phyloP scores from a whole-genome alignment of 1,140 invertebrate species.

The Sitophilus oryzae region DNA sequence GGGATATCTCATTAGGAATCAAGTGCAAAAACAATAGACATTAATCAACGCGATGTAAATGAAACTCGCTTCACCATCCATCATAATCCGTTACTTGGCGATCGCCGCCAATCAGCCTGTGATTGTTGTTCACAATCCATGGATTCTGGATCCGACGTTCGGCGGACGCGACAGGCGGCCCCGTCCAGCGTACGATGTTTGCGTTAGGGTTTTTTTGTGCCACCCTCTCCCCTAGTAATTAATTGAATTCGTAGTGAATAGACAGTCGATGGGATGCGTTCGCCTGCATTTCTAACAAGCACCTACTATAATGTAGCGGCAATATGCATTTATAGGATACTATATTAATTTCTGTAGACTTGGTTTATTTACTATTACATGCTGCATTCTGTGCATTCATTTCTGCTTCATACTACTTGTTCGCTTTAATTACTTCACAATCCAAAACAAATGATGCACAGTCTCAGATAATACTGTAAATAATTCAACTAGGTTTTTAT shows the following conservation, averaged over 20 bases:
- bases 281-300: not conserved
- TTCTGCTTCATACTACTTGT: too few relatives aligned
- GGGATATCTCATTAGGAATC: not conserved
- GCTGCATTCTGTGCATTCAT: too few relatives aligned
- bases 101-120: not conserved
- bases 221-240: constrained; percentile 1
- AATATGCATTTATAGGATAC: too few relatives aligned
- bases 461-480: too few relatives aligned
- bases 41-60: not conserved
- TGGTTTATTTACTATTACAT: too few relatives aligned
- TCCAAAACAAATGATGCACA: too few relatives aligned
- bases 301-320: not conserved
- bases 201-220: not conserved
- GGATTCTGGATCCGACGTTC: constrained; percentile 1
- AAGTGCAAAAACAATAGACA: not conserved
- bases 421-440: too few relatives aligned
- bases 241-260: constrained; percentile 3
- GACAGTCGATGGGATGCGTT: not conserved
- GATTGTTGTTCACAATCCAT: not conserved
- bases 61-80: not conserved
- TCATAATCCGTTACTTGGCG: not conserved
- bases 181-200: not conserved
- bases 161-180: not conserved
- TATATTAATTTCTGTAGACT: too few relatives aligned
- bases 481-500: too few relatives aligned